These are phyloP conservation scores for Cydia fagiglandana DNA, from an alignment of 1,140 invertebrate genomes.

Conservation along the genomic window DNA sequence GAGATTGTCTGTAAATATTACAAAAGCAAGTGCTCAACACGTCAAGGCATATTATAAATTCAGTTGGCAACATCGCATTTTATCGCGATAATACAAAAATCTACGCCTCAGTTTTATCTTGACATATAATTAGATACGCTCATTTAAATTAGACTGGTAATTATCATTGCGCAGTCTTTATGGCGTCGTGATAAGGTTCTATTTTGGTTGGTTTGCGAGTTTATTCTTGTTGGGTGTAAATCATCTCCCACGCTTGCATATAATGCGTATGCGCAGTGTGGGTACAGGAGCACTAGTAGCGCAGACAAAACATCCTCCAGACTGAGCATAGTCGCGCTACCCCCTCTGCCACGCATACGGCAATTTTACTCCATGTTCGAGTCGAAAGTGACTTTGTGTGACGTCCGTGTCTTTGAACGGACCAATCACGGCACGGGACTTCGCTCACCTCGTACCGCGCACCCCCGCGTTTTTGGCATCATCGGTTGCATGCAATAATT, in stretches of 20 bases:
- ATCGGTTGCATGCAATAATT: too few species aligned
- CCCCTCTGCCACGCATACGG: too few species aligned
- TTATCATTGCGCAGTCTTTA: neutral
- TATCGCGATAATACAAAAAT: neutral
- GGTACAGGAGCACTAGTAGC: neutral
- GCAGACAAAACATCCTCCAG: too few species aligned
- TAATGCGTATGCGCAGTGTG: neutral
- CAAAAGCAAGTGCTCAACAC: neutral
- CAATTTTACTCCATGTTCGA: too few species aligned
- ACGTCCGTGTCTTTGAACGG: too few species aligned
- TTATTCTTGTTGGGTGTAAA: neutral
- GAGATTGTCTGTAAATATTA: too few species aligned
- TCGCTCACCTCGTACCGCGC: too few species aligned
- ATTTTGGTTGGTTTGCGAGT: neutral
- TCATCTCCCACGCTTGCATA: constrained; percentile 5
- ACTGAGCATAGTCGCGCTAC: too few species aligned
- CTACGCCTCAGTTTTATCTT: neutral
- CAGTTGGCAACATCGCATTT: neutral
- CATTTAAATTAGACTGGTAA: neutral
- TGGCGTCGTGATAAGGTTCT: neutral
- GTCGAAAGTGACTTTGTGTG: too few species aligned
- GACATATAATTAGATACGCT: neutral
- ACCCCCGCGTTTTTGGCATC: too few species aligned
- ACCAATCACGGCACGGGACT: too few species aligned
- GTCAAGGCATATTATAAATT: neutral